These are phyloP conservation scores for Mesocricetus auratus DNA, from an alignment of 2,113 vertebrate genomes.

Conservation along the genomic window DNA sequence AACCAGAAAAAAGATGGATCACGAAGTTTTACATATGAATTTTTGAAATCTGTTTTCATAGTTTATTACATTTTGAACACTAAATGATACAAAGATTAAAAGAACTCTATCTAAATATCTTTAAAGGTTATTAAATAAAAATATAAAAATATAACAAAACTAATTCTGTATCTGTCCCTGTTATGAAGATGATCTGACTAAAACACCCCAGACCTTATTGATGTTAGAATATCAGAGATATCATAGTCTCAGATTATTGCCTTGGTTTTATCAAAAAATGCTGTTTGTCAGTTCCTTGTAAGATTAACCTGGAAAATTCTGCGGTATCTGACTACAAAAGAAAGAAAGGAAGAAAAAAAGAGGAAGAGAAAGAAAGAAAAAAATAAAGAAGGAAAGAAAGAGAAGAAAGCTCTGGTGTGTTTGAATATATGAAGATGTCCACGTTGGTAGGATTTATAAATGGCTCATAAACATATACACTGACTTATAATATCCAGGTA, in stretches of 20 bases:
- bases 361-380: too few relatives aligned
- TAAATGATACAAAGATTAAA: conserved; percentile 60
- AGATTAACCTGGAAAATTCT: neutral
- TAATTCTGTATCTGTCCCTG: conserved; percentile 75
- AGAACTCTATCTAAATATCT: conserved; percentile 57
- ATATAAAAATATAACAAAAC: conserved; percentile 48
- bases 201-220: conserved; percentile 53
- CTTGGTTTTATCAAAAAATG: neutral
- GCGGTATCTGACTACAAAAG: neutral
- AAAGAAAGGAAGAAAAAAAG: neutral
- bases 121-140: conserved; percentile 73
- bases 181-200: conserved; percentile 62
- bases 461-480: conserved; percentile 22
- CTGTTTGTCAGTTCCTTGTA: neutral
- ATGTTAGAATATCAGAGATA: neutral
- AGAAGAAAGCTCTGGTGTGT: neutral
- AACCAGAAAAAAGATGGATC: conserved; percentile 57
- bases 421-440: neutral
- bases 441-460: neutral
- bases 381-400: too few relatives aligned
- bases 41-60: conserved; percentile 34
- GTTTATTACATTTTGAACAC: conserved; percentile 70
- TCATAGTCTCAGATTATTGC: neutral
- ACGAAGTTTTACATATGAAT: neutral
- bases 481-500: neutral